A percentile compares a stretch with the other conserved stretches of the same genome.
phyloP scores from a whole-genome alignment of 2,113 vertebrate genomes.

The Phrynocephalus versicolor region DNA sequence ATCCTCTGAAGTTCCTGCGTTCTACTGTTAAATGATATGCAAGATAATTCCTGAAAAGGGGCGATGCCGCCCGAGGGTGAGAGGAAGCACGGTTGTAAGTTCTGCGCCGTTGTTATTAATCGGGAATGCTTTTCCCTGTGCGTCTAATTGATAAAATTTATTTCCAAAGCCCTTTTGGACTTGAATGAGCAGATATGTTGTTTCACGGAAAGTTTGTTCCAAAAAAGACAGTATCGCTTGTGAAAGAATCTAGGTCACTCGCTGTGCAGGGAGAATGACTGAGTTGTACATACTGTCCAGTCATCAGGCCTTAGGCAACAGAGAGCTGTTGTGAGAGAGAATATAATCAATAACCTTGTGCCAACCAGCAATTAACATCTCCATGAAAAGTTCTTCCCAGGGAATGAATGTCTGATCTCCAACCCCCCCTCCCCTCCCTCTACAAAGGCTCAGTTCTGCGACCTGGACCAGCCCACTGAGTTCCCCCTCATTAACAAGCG shows the following conservation, averaged over 20 bases:
- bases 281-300: neutral
- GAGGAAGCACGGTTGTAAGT: neutral
- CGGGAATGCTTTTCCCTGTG: too few species aligned
- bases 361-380: conserved; percentile 11
- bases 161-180: neutral
- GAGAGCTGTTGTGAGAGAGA: conserved; percentile 6
- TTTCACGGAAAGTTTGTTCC: neutral
- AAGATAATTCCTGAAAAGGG: neutral
- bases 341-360: conserved; percentile 3
- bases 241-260: conserved; percentile 25
- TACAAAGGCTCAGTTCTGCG: neutral
- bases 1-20: neutral
- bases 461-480: neutral
- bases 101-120: neutral
- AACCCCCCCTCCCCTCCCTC: neutral
- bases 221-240: conserved; percentile 1
- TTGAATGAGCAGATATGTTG: neutral
- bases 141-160: neutral
- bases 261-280: neutral
- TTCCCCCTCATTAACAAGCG: neutral
- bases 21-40: neutral
- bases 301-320: neutral
- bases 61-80: neutral
- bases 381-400: neutral
- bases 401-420: neutral